Evolutionary conservation across 2,113 vertebrate species (phyloP), one percentile per base, ranked within the genome.

Genomic region (Stomatorhinus ivindoensis): DNA sequence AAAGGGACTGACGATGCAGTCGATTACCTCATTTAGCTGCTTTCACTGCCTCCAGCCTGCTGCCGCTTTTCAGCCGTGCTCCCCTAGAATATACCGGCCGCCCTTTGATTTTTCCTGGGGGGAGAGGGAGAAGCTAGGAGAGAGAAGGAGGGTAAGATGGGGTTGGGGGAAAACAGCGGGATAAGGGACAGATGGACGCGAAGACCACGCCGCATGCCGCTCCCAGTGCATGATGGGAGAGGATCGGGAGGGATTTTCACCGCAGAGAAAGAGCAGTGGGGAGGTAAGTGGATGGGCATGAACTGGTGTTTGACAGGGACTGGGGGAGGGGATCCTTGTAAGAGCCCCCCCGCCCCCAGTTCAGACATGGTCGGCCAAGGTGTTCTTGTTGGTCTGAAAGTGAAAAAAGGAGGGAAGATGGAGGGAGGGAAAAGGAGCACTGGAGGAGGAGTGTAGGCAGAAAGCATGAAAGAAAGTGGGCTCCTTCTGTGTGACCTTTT

Each of bases 381-480:
- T 89, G 90, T 83, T 73, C 11, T 15, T 3, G 88, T 51, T 87
- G 39, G 17, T 82, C 76, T 82, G 35, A 82, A 51, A 55, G 85
- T 65, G 58, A 80, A 4, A n/a, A 91, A 92, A 51, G 58, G 76
- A 50, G 82, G 89, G 90, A 92, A 91, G 89, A 93, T 93, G 89
- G 88, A 92, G 90, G 92, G 89, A 91, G 87, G 93, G 89, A 86
- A 10, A 87, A 39, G 92, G 91, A 89, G 88, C 91, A 91, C 89
- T 89, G 91, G 88, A 91, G 92, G 88, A 91, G 92, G 90, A 92
- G 93, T 92, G 84, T 90, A 93, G 86, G 91, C 92, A 91, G 92
- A 92, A 93, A 92, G 93, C 92, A 93, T 92, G 93, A 93, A 35
- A n/a, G 21, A n/a, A 83, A 47, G 9, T 46, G 80, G 42, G 39